A percentile compares a stretch with the other conserved stretches of the same genome.
Evolutionary conservation across 2,888 invertebrate species (phyloP).

Genomic region (Drosophila nr. medialis): DNA sequence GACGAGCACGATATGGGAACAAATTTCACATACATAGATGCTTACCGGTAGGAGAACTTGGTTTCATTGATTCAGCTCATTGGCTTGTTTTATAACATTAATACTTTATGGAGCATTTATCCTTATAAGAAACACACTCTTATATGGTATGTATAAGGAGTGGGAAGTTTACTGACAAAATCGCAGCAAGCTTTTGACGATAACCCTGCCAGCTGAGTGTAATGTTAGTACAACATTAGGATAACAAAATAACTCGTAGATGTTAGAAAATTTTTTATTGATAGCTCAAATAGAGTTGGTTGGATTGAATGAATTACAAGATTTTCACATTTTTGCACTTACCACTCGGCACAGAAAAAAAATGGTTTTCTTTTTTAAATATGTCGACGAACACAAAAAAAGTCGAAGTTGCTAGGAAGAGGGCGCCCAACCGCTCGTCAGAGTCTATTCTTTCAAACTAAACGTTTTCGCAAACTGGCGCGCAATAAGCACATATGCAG

Average conservation of each 20-base stretch:
- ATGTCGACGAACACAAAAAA: not conserved
- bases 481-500: constrained; percentile 26
- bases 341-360: constrained; percentile 6
- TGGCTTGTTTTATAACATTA: not conserved
- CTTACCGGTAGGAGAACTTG: not conserved
- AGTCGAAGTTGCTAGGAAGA: not conserved
- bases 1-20: not conserved
- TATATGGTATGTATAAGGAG: not conserved
- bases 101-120: not conserved
- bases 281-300: not conserved
- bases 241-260: not conserved
- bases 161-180: not conserved
- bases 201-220: not conserved
- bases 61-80: not conserved
- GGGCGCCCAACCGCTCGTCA: constrained; percentile 28
- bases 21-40: not conserved
- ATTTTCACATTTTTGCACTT: not conserved
- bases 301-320: not conserved
- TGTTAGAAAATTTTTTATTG: not conserved
- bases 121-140: not conserved
- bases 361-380: not conserved
- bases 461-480: constrained; percentile 22
- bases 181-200: not conserved
- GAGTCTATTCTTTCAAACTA: constrained; percentile 33
- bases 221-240: not conserved